Evolutionary conservation across 2,113 vertebrate genomes (phyloP).

Genomic region (Coryphaenoides rupestris): DNA sequence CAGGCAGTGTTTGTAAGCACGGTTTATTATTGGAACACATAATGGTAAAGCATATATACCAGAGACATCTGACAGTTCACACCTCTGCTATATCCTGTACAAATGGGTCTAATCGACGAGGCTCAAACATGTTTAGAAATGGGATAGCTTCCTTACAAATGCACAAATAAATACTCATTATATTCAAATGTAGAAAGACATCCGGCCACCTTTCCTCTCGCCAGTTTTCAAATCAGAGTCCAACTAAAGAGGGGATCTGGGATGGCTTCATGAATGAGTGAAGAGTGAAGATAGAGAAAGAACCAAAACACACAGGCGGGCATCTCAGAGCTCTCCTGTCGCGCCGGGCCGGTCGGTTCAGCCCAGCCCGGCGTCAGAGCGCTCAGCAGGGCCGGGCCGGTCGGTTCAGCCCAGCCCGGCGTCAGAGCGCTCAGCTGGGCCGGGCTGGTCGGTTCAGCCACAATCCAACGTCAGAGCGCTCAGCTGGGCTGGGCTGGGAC

Average conservation of each 20-base stretch:
- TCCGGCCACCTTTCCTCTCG: conserved; percentile 55
- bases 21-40: conserved; percentile 99
- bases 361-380: no score
- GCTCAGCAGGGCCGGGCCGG: no score
- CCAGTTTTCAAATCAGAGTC: conserved; percentile 80
- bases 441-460: no score
- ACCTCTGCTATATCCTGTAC: conserved; percentile 92
- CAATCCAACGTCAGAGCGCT: no score
- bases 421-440: no score
- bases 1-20: conserved; percentile 77
- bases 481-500: conserved; percentile 6
- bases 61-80: conserved; percentile 96
- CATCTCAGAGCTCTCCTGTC: conserved; percentile 51
- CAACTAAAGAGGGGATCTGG: conserved; percentile 81
- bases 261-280: conserved; percentile 47
- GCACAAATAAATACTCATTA: conserved; percentile 92
- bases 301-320: conserved; percentile 57
- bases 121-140: conserved; percentile 84
- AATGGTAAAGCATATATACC: conserved; percentile 99
- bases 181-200: conserved; percentile 70
- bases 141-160: conserved; percentile 90
- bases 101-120: conserved; percentile 89
- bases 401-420: no score
- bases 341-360: no score
- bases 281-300: conserved; percentile 43